phyloP scores from a whole-genome alignment of 2,797 vertebrate species.

The Chaetophractus vellerosus region DNA sequence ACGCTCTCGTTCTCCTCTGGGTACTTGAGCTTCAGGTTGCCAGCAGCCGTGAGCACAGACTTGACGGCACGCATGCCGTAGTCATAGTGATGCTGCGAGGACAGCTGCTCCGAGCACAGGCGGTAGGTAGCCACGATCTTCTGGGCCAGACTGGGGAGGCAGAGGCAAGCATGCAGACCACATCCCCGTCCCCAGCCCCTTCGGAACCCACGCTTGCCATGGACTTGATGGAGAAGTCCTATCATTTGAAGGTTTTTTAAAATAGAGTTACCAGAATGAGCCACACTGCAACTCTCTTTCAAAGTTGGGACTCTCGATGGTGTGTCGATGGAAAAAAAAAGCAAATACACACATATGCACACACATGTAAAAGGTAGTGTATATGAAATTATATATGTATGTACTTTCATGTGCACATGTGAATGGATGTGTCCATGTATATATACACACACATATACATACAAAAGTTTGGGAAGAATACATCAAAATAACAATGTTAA shows the following conservation, averaged over 20 bases:
- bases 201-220: background rate
- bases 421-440: background rate
- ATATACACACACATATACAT: background rate
- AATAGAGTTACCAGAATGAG: background rate
- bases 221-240: background rate
- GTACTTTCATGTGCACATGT: background rate
- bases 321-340: background rate
- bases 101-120: constrained; percentile 96
- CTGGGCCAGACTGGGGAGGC: constrained; percentile 92
- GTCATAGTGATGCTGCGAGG: constrained; percentile 97
- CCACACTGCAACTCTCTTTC: background rate
- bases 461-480: background rate
- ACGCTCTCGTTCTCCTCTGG: constrained; percentile 94
- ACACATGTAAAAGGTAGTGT: background rate
- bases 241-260: background rate
- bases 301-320: background rate
- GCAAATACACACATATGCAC: background rate
- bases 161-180: background rate
- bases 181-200: no score
- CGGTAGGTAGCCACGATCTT: constrained; percentile 98
- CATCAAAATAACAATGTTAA: background rate
- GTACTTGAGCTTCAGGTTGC: constrained; percentile 96
- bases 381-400: background rate
- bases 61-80: constrained; percentile 98
- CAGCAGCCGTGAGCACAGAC: constrained; percentile 96